Conservation (phyloP, 2,888 invertebrate genomes). For the Adelognathus sp. region DNA sequence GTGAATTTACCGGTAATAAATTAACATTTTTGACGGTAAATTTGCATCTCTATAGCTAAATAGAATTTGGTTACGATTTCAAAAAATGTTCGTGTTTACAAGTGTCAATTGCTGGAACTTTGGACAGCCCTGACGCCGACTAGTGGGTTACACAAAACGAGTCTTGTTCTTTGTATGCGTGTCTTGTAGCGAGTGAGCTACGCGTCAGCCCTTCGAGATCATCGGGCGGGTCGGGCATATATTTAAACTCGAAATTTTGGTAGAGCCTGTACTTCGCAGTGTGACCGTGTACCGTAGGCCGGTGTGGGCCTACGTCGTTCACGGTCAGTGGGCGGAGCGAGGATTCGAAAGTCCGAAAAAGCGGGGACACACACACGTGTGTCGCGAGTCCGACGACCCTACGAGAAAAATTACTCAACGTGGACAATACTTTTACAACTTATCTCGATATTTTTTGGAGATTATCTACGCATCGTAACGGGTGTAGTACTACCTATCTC, state of each 20-base stretch:
- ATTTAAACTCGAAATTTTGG: conserved; percentile 35
- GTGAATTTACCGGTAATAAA: too few species aligned
- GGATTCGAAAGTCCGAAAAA: conserved; percentile 58
- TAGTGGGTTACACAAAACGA: conserved; percentile 25
- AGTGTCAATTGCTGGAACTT: background rate
- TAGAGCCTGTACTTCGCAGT: conserved; percentile 37
- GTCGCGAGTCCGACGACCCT: conserved; percentile 55
- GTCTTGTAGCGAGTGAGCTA: conserved; percentile 6
- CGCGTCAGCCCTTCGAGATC: conserved; percentile 24
- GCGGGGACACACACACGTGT: conserved; percentile 28
- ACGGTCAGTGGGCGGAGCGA: conserved; percentile 58
- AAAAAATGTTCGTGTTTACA: background rate
- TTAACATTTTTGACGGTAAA: too few species aligned
- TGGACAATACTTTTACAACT: conserved; percentile 40
- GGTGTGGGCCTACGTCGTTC: conserved; percentile 48
- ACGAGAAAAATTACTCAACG: conserved; percentile 16
- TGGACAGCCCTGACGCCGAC: conserved; percentile 49
- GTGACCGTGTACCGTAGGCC: conserved; percentile 23
- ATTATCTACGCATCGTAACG: conserved; percentile 32
- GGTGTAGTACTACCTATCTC: too few species aligned
- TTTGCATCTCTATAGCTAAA: too few species aligned
- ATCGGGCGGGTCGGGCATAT: conserved; percentile 30
- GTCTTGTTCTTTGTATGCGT: conserved; percentile 29
- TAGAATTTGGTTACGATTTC: too few species aligned
- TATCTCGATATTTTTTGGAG: background rate